Percentiles rank a stretch among this genome's conserved stretches.
Evolutionary conservation across 2,797 vertebrate species (phyloP).

Genomic region (Enoplosus armatus): DNA sequence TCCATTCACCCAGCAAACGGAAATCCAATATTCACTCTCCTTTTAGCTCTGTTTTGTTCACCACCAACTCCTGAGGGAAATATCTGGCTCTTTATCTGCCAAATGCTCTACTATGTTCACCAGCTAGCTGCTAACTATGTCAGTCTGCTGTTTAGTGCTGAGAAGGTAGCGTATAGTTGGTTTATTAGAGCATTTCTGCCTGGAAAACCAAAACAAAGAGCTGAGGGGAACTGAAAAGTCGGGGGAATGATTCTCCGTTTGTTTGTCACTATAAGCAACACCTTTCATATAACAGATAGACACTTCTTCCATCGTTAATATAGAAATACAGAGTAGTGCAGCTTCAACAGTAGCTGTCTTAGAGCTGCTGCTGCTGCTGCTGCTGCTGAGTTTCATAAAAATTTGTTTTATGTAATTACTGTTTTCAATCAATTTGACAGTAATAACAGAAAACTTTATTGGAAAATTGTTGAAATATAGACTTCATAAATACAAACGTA

Average conservation of each 20-base stretch:
- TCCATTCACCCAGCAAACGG: not conserved
- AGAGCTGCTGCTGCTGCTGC: slow-evolving; percentile 1
- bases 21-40: not conserved
- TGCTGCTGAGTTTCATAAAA: too few species aligned
- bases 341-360: slow-evolving; percentile 14
- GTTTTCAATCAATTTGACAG: slow-evolving; percentile 46
- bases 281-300: not conserved
- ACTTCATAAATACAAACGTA: slow-evolving; percentile 36
- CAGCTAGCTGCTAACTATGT: not conserved
- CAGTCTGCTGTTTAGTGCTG: not conserved
- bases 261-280: not conserved
- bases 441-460: slow-evolving; percentile 32
- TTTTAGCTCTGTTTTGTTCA: slow-evolving; percentile 23
- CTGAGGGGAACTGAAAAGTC: not conserved
- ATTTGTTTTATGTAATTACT: slow-evolving; percentile 36
- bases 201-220: slow-evolving; percentile 18
- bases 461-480: slow-evolving; percentile 41
- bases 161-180: too few species aligned
- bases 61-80: not conserved
- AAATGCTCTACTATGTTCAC: not conserved
- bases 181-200: not conserved
- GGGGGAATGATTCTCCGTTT: not conserved
- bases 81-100: not conserved
- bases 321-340: slow-evolving; percentile 1
- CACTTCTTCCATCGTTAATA: not conserved